phyloP scores from a whole-genome alignment of 2,888 invertebrate genomes.

The Invenusta paracnida region DNA sequence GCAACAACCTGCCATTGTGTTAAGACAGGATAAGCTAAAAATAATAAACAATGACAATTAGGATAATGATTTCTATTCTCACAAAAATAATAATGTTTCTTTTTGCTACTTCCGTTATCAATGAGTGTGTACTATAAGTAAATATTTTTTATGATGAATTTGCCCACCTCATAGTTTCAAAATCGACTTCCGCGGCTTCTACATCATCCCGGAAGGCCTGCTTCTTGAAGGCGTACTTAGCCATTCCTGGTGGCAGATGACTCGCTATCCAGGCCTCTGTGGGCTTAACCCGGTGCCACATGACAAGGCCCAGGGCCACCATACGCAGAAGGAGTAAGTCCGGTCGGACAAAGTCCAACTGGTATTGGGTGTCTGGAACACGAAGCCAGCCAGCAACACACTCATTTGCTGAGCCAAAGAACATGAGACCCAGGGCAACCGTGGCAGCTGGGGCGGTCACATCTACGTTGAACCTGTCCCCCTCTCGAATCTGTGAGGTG shows the following conservation, averaged over 20 bases:
- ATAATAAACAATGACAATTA: too few species aligned
- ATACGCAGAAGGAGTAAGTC: not conserved
- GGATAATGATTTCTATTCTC: too few species aligned
- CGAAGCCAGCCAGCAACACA: constrained; percentile 64
- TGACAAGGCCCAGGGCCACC: not conserved
- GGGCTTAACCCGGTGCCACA: not conserved
- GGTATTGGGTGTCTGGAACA: not conserved
- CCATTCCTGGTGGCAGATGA: not conserved
- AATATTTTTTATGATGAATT: not conserved
- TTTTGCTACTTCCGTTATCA: too few species aligned
- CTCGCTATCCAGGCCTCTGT: not conserved
- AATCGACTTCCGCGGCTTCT: not conserved
- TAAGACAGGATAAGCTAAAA: too few species aligned
- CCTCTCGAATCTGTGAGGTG: constrained; percentile 65
- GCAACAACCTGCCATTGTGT: too few species aligned
- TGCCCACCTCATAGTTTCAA: not conserved
- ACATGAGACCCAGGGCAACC: constrained; percentile 85
- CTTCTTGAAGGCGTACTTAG: not conserved
- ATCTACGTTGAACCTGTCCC: constrained; percentile 83
- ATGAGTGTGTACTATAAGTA: not conserved
- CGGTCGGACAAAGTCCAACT: not conserved
- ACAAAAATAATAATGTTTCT: too few species aligned
- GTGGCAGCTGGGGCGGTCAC: constrained; percentile 93
- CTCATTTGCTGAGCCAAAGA: constrained; percentile 79
- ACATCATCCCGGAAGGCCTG: not conserved